These are phyloP conservation scores for Cryptoblepharus egeriae DNA, from an alignment of 2,797 vertebrate genomes.

Conservation along the genomic window DNA sequence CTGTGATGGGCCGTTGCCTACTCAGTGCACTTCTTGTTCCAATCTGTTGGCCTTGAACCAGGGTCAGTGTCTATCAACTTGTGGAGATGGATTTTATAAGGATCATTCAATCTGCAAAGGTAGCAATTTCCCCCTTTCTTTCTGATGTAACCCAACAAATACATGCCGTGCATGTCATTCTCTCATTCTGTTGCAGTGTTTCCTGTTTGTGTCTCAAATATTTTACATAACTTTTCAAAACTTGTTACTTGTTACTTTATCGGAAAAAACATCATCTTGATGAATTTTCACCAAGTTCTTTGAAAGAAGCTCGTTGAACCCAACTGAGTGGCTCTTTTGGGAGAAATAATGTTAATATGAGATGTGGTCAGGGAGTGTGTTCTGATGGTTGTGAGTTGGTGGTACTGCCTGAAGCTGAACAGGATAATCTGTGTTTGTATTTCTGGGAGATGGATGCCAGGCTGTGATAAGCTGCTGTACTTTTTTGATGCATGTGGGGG, in stretches of 20 bases:
- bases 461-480: no score
- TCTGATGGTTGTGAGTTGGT: no score
- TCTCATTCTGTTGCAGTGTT: background rate
- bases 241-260: background rate
- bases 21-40: conserved; percentile 84
- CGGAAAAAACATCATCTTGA: no score
- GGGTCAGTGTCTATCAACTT: conserved; percentile 86
- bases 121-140: conserved; percentile 57
- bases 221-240: background rate
- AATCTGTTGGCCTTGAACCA: conserved; percentile 72
- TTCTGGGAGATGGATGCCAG: no score
- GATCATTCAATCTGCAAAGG: conserved; percentile 84
- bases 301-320: background rate
- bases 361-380: no score
- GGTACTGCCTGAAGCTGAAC: no score
- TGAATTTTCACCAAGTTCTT: background rate
- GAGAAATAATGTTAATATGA: no score
- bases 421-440: no score
- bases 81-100: conserved; percentile 87
- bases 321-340: background rate
- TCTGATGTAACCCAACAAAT: background rate
- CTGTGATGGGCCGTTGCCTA: conserved; percentile 84
- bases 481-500: no score
- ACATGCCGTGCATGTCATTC: background rate
- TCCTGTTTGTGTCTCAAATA: background rate